Conservation (phyloP, 2,888 invertebrate genomes). For the Lycocerus yunnanus region DNA sequence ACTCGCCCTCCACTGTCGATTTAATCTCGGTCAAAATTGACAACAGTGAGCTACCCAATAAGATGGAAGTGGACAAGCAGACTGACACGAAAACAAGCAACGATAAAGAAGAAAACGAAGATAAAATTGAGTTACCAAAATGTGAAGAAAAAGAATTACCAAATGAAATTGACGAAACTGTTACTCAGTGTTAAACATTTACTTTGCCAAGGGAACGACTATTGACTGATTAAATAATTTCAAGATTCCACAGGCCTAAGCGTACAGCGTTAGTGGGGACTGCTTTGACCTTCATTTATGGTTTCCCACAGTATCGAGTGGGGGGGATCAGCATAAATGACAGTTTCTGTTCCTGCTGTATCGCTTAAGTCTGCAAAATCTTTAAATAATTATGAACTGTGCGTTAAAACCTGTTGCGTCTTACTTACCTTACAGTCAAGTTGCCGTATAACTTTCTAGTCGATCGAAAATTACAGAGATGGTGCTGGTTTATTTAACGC, state of each 20-base stretch:
- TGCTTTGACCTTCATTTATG: no score
- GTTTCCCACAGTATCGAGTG: no score
- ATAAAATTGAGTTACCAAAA: neutral
- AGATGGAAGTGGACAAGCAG: neutral
- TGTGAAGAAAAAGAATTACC: neutral
- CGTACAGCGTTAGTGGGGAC: no score
- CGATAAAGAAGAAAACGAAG: neutral
- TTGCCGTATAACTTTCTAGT: no score
- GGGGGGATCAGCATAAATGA: no score
- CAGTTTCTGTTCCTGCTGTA: no score
- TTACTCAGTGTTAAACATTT: neutral
- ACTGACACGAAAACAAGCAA: neutral
- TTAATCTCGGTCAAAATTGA: constrained; percentile 14
- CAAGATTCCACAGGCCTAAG: no score
- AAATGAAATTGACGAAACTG: neutral
- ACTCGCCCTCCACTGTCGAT: constrained; percentile 2
- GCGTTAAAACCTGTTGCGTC: neutral
- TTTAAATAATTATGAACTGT: neutral
- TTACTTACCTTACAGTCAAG: no score
- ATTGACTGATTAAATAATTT: neutral
- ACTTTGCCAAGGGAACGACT: neutral
- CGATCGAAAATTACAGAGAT: no score
- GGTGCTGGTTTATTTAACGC: no score
- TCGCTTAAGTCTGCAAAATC: no score
- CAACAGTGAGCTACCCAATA: constrained; percentile 3